Evolutionary conservation across 2,113 vertebrate genomes (phyloP).

Genomic region (Brachypteracias leptosomus): DNA sequence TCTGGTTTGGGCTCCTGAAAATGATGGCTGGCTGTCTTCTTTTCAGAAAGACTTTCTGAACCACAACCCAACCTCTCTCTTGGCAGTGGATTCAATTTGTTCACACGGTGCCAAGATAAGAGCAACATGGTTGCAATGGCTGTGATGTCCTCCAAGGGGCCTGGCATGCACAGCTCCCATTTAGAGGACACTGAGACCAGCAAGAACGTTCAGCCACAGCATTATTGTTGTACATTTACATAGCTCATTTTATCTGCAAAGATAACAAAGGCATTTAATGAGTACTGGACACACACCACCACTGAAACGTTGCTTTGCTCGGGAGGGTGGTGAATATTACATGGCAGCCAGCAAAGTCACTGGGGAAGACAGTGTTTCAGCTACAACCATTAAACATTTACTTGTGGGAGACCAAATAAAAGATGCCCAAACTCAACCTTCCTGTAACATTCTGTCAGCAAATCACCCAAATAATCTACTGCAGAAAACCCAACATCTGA

Average conservation of each 20-base stretch:
- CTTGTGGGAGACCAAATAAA: background rate
- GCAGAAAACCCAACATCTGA: background rate
- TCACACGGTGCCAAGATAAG: background rate
- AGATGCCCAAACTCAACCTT: background rate
- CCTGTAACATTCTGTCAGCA: background rate
- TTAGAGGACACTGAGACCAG: background rate
- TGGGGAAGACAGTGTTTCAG: background rate
- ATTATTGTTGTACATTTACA: background rate
- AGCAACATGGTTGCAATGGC: background rate
- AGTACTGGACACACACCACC: background rate
- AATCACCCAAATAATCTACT: background rate
- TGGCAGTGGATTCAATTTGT: background rate
- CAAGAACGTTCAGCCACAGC: background rate
- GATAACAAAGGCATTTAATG: constrained; percentile 39
- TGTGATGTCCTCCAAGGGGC: background rate
- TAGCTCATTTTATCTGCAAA: background rate
- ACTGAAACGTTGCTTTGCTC: background rate
- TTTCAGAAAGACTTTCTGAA: background rate
- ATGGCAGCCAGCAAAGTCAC: background rate
- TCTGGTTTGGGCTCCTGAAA: constrained; percentile 1
- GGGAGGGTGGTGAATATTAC: background rate
- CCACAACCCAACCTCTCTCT: background rate
- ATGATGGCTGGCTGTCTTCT: background rate
- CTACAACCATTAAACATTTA: background rate
- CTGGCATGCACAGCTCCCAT: background rate